Evolutionary conservation across 2,888 invertebrate species (phyloP).

Genomic region (Eupithecia vulgata): DNA sequence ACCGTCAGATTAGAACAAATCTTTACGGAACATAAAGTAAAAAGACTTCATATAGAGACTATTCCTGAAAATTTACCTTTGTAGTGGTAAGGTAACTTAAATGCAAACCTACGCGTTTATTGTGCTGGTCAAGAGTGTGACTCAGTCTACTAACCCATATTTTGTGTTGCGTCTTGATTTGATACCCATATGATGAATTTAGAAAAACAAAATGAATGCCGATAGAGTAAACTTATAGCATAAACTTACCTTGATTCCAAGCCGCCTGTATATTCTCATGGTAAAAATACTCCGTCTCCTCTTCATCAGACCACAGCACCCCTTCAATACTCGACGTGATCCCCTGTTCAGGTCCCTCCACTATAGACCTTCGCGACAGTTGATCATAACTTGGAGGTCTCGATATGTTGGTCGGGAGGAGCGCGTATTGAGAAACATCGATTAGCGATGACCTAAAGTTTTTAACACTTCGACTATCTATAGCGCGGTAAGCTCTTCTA

Average conservation of each 20-base stretch:
- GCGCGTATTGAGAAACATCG: constrained; percentile 67
- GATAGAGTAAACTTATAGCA: not conserved
- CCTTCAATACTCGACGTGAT: constrained; percentile 82
- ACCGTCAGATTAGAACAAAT: not conserved
- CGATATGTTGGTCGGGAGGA: constrained; percentile 50
- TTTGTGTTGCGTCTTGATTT: not conserved
- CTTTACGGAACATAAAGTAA: not conserved
- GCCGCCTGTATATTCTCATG: constrained; percentile 79
- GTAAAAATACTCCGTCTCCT: constrained; percentile 80
- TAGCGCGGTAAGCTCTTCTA: constrained; percentile 70
- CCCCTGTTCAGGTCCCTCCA: constrained; percentile 71
- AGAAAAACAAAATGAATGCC: not conserved
- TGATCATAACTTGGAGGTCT: constrained; percentile 79
- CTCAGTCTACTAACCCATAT: not conserved
- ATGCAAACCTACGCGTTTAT: too few relatives aligned
- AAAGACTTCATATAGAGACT: not conserved
- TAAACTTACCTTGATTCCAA: constrained; percentile 77
- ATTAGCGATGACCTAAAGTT: constrained; percentile 76
- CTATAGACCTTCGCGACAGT: constrained; percentile 74
- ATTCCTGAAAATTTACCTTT: not conserved
- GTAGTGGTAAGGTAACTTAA: too few relatives aligned
- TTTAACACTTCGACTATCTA: constrained; percentile 76
- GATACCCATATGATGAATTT: too few relatives aligned
- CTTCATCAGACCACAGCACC: constrained; percentile 82
- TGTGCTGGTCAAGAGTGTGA: too few relatives aligned